Conservation (phyloP, 30 jellyfish, hydroid and myxozoan genomes). For the Aurelia aurita region DNA sequence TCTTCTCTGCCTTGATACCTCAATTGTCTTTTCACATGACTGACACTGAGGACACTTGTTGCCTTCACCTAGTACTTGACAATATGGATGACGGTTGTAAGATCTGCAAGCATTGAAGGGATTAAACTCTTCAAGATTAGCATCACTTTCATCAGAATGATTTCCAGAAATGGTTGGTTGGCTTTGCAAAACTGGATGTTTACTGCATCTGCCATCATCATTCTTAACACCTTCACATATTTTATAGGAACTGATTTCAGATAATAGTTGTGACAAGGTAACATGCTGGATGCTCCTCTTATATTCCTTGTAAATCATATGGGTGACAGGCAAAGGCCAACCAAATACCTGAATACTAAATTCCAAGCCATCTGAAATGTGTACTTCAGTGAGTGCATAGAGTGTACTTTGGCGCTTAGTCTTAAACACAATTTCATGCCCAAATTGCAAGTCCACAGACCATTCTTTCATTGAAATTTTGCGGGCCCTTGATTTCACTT, state of each 20-base stretch:
- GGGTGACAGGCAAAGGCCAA: not conserved
- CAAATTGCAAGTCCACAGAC: too few relatives aligned
- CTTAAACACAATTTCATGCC: too few relatives aligned
- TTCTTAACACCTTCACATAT: too few relatives aligned
- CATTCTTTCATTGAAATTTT: too few relatives aligned
- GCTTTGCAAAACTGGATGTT: not conserved
- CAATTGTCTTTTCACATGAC: conserved; percentile 8
- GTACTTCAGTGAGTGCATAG: not conserved
- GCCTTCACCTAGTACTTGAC: not conserved
- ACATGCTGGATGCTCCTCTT: not conserved
- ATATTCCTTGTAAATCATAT: not conserved
- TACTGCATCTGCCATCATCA: not conserved
- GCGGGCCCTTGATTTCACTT: too few relatives aligned
- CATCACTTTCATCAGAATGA: not conserved
- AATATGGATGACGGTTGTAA: not conserved
- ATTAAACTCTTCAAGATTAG: not conserved
- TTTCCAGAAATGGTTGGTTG: not conserved
- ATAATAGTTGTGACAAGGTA: too few relatives aligned
- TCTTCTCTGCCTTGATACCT: not conserved
- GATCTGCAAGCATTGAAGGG: not conserved
- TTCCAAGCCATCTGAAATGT: not conserved
- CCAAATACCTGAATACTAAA: not conserved
- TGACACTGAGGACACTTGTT: conserved; percentile 24
- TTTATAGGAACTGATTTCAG: too few relatives aligned
- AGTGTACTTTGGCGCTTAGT: not conserved